These are phyloP conservation scores for Mycogona germanica DNA, from an alignment of 2,888 invertebrate species.

Conservation along the genomic window DNA sequence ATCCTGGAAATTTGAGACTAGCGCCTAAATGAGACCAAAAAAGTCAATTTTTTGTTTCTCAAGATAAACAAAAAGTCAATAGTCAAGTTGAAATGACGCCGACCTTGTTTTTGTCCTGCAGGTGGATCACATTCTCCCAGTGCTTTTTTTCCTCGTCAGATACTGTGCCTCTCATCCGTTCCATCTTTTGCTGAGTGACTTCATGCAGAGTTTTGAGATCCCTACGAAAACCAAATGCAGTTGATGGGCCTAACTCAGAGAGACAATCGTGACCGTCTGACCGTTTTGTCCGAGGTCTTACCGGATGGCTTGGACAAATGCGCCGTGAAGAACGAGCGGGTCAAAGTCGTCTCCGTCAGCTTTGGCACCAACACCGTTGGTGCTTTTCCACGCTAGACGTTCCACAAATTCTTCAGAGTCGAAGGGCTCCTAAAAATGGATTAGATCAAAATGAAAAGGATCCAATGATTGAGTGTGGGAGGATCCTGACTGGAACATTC, in stretches of 20 bases:
- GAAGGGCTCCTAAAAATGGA: conserved; percentile 75
- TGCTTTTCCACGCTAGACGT: conserved; percentile 85
- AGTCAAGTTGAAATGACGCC: conserved; percentile 20
- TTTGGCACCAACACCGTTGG: conserved; percentile 51
- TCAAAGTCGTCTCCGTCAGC: conserved; percentile 57
- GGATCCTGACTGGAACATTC: background rate
- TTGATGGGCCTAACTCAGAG: background rate
- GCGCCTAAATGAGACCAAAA: conserved; percentile 42
- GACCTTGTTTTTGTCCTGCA: conserved; percentile 77
- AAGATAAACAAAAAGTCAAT: background rate
- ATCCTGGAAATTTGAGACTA: conserved; percentile 78
- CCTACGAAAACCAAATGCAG: conserved; percentile 33
- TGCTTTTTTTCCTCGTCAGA: conserved; percentile 77
- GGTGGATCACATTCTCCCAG: conserved; percentile 61
- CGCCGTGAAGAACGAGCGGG: conserved; percentile 74
- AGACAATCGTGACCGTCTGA: no score
- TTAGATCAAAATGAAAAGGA: background rate
- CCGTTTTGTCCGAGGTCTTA: conserved; percentile 15
- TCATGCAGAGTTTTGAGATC: conserved; percentile 60
- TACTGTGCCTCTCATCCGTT: conserved; percentile 62
- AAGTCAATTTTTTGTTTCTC: background rate
- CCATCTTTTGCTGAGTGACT: conserved; percentile 72
- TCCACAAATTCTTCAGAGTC: conserved; percentile 97
- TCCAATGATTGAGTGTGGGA: background rate
- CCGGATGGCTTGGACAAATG: conserved; percentile 78